Base-by-base conservation (phyloP, 2,888 invertebrate genomes). In the Drosophila histrio region DNA sequence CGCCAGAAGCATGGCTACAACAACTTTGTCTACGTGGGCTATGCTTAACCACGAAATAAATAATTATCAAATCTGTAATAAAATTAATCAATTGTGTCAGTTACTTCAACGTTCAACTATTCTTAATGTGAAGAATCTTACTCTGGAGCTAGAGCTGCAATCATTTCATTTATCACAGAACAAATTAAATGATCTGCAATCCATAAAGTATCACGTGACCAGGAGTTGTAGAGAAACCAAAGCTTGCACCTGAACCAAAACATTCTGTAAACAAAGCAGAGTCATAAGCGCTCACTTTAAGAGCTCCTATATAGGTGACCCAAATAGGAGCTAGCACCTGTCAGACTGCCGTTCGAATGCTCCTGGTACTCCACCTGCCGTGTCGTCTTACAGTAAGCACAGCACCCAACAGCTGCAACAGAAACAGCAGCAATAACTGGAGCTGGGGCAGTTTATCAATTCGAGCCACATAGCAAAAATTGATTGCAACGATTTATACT, bases 401-500 rank as follows among this genome's bases (percentile, higher is more conserved):
- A 28, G 38, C 49, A 63, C 36, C 44, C 52, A 71, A 54, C 49
- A 72, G 60, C 49, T 53, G 67, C 74, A 60, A 44, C 30, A 58
- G 15, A 46, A 34, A 38, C 38, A 36, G 6, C 28, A 34, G 13
- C 21, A 21, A 13, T 1, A 26, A 30, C 44, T 52, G 53, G 58
- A 64, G 78, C 84, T 52, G 62, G 66, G 52, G 69, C 89, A 87
- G 83, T 84, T 82, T 88, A 84, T 84, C 88, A 84, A 84, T 85
- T 85, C 86, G 71, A 78, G 66, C 74, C 87, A 75, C 88, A 86
- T 79, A 79, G 89, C 89, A 88, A 89, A 85, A 88, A 85, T 85
- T 85, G 85, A 85, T 85, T 87, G 88, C 85, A 79, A 87, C 85
- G 87, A 85, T 85, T 85, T 85, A 85, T 88, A 88, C 85, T 88